Conservation (phyloP, 2,888 invertebrate species). For the Pantelozetes paolii region DNA sequence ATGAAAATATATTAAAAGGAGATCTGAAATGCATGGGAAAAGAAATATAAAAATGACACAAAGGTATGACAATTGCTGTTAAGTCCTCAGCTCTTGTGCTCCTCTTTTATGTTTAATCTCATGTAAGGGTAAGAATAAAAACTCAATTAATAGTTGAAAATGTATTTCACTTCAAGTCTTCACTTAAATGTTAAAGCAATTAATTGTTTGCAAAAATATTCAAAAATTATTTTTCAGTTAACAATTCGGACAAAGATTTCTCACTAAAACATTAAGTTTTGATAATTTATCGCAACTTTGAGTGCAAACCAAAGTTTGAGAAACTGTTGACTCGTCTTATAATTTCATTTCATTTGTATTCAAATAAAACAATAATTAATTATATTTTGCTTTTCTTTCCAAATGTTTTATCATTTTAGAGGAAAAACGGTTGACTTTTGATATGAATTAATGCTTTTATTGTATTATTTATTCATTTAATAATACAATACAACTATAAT, state of each 20-base stretch:
- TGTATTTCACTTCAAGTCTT: not conserved
- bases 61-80: slow-evolving; percentile 27
- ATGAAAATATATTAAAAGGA: slow-evolving; percentile 21
- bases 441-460: not conserved
- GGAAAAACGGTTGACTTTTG: not conserved
- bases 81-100: not conserved
- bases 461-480: not conserved
- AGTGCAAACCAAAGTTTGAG: not conserved
- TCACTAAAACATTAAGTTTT: no score
- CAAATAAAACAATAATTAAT: not conserved
- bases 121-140: slow-evolving; percentile 8
- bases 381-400: no score
- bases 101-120: not conserved
- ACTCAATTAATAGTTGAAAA: slow-evolving; percentile 3
- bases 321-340: not conserved
- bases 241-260: no score
- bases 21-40: slow-evolving; percentile 29
- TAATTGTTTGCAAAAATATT: not conserved
- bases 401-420: no score
- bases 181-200: not conserved
- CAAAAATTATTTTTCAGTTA: no score
- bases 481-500: not conserved
- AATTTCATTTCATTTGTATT: not conserved
- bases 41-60: slow-evolving; percentile 5
- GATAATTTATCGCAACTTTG: no score